phyloP scores from a whole-genome alignment of 2,113 vertebrate genomes.

The Antechinus flavipes region DNA sequence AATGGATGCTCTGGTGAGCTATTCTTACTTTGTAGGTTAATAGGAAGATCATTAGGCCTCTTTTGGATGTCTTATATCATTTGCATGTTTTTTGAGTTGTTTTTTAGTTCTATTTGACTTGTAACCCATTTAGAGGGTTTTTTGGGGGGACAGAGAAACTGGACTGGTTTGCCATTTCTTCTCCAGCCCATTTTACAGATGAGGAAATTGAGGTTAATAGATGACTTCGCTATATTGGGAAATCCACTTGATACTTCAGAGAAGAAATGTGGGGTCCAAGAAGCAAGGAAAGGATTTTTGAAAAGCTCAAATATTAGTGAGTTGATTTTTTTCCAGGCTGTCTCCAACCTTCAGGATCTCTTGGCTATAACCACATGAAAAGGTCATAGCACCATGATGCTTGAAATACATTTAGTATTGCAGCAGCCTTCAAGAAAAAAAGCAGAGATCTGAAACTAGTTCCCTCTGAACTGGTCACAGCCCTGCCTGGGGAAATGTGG shows the following conservation, averaged over 20 bases:
- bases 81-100: not conserved
- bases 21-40: not conserved
- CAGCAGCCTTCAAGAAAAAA: not conserved
- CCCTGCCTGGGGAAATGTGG: not conserved
- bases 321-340: no score
- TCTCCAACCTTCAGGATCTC: not conserved
- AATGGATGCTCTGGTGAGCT: not conserved
- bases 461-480: not conserved
- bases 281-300: not conserved
- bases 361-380: not conserved
- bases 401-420: not conserved
- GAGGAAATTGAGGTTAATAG: not conserved
- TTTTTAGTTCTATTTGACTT: not conserved
- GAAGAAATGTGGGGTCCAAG: not conserved
- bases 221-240: not conserved
- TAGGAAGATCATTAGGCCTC: not conserved
- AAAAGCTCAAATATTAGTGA: not conserved
- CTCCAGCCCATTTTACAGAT: not conserved
- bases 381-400: not conserved
- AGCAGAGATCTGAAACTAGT: not conserved
- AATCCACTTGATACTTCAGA: accelerated
- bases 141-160: not conserved
- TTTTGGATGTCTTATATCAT: not conserved
- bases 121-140: not conserved
- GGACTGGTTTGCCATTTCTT: not conserved